A percentile compares a stretch with the other conserved stretches of the same genome.
Conservation (phyloP, 2,113 vertebrate genomes). For the Coryphaenoides rupestris region DNA sequence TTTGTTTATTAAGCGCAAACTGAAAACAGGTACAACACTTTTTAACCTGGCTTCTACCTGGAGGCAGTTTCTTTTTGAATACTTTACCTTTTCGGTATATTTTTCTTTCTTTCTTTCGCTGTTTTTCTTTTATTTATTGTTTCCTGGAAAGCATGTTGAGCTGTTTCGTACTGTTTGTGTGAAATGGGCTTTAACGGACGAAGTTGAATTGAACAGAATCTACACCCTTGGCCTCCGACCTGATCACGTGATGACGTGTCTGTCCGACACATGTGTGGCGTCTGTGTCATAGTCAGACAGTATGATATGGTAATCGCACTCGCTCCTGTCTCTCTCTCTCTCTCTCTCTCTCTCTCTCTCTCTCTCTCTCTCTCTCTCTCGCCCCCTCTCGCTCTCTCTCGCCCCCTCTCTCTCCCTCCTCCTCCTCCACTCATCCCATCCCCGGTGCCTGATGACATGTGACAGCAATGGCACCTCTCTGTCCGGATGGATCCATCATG, state of each 20-base stretch:
- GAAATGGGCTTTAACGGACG: too few relatives aligned
- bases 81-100: too few relatives aligned
- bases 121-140: too few relatives aligned
- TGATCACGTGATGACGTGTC: neutral
- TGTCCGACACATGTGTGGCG: neutral
- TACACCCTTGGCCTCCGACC: neutral
- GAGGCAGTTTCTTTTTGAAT: too few relatives aligned
- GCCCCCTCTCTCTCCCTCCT: slow-evolving; percentile 64
- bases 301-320: slow-evolving; percentile 54
- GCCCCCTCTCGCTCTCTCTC: slow-evolving; percentile 68
- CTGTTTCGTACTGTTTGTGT: too few relatives aligned
- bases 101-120: too few relatives aligned
- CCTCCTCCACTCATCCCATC: slow-evolving; percentile 67
- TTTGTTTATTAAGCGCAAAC: too few relatives aligned
- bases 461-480: slow-evolving; percentile 73
- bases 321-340: slow-evolving; percentile 63
- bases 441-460: slow-evolving; percentile 77
- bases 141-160: too few relatives aligned
- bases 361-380: slow-evolving; percentile 69
- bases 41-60: too few relatives aligned
- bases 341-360: slow-evolving; percentile 70
- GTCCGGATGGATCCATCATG: slow-evolving; percentile 80
- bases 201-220: too few relatives aligned
- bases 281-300: slow-evolving; percentile 50
- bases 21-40: too few relatives aligned